Evolutionary conservation across 2,888 invertebrate genomes (phyloP).

Genomic region (Fragum sueziense): DNA sequence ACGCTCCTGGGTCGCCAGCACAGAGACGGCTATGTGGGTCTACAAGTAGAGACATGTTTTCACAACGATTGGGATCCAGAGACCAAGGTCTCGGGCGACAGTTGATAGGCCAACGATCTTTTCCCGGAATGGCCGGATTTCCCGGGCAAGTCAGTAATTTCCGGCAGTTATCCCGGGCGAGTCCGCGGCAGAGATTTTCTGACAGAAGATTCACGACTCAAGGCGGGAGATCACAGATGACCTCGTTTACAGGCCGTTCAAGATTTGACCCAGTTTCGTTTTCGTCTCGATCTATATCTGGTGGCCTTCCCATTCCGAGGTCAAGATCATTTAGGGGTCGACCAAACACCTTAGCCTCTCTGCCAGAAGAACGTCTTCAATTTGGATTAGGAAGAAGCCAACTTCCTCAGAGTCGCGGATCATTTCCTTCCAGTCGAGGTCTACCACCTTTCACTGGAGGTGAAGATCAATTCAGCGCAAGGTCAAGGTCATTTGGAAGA

Average conservation of each 20-base stretch:
- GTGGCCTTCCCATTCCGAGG: not conserved
- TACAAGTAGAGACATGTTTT: not conserved
- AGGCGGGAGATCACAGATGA: not conserved
- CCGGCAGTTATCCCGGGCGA: not conserved
- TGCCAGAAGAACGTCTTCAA: not conserved
- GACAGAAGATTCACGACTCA: not conserved
- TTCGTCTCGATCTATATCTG: not conserved
- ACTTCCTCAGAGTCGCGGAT: not conserved
- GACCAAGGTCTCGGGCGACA: not conserved
- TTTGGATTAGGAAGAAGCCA: conserved; percentile 21
- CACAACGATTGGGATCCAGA: not conserved
- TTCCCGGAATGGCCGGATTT: not conserved
- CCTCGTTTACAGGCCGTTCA: not conserved
- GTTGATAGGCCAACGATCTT: not conserved
- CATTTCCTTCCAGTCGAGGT: conserved; percentile 2
- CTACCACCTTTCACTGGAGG: not conserved
- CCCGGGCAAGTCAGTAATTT: not conserved
- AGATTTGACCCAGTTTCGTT: conserved; percentile 6
- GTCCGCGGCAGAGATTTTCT: not conserved
- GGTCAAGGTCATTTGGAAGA: not conserved
- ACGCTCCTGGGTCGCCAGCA: conserved; percentile 50
- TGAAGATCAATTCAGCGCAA: not conserved
- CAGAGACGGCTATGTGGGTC: conserved; percentile 41
- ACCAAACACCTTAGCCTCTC: conserved; percentile 27
- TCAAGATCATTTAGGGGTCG: conserved; percentile 10